Percentiles rank a stretch among this genome's conserved stretches.
Evolutionary conservation across 2,797 vertebrate genomes (phyloP).

Genomic region (Pogonophryne albipinna): DNA sequence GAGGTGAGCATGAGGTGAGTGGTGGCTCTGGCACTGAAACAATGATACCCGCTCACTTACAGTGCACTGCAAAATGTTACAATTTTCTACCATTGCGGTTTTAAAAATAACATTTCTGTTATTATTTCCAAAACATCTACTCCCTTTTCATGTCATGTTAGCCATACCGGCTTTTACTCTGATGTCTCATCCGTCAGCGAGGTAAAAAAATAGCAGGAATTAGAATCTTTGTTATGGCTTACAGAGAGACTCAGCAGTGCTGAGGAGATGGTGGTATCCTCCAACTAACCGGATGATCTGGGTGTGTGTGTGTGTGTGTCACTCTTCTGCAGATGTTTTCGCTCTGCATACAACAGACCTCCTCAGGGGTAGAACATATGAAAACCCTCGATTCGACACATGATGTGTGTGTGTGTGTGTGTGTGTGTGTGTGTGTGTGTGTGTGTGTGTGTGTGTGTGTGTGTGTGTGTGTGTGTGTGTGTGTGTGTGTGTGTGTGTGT

Average conservation of each 20-base stretch:
- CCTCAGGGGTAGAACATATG: conserved; percentile 55
- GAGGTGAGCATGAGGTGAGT: conserved; percentile 33
- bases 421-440: conserved; percentile 18
- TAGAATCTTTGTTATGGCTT: conserved; percentile 51
- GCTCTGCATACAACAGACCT: conserved; percentile 43
- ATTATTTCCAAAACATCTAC: no score
- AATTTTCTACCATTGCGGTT: no score
- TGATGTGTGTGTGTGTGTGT: conserved; percentile 17
- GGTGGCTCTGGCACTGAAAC: neutral
- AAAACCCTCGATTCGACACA: conserved; percentile 69
- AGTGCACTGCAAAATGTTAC: neutral
- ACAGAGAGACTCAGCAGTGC: conserved; percentile 35
- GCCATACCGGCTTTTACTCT: no score
- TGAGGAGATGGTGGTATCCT: conserved; percentile 38
- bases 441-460: conserved; percentile 25
- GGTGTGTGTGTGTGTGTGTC: conserved; percentile 19
- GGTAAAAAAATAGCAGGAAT: conserved; percentile 42
- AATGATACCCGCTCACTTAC: neutral
- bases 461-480: conserved; percentile 2
- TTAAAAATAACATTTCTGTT: no score
- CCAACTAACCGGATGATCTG: conserved; percentile 18
- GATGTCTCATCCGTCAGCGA: no score
- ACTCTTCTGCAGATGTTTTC: conserved; percentile 67
- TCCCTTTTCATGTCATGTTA: no score
- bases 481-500: conserved; percentile 29